A percentile compares a stretch with the other conserved stretches of the same genome.
Evolutionary conservation across 2,113 vertebrate species (phyloP).

Genomic region (Indicator indicator): DNA sequence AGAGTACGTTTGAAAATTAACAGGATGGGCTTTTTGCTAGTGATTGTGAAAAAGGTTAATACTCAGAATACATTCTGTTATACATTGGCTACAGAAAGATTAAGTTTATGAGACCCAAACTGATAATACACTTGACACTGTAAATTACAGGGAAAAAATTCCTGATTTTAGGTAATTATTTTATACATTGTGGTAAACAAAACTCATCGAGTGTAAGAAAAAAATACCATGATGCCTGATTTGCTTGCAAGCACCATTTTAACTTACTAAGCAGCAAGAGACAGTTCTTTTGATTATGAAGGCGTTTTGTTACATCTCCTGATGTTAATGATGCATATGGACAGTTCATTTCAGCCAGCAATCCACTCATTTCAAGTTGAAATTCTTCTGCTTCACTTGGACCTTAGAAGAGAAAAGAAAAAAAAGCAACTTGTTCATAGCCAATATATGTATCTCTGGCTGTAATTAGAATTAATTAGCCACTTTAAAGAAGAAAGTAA

Average conservation of each 20-base stretch:
- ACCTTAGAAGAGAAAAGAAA: conserved; percentile 73
- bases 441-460: not conserved
- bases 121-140: not conserved
- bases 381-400: conserved; percentile 93
- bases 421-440: not conserved
- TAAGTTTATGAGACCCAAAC: not conserved
- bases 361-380: conserved; percentile 95
- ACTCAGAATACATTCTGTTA: not conserved
- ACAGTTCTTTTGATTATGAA: conserved; percentile 90
- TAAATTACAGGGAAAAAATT: not conserved
- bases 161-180: not conserved
- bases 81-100: not conserved
- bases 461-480: not conserved
- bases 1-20: not conserved
- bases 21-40: not conserved
- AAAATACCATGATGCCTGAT: not conserved
- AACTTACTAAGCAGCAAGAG: conserved; percentile 93
- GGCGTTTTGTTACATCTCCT: conserved; percentile 91
- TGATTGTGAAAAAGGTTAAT: not conserved
- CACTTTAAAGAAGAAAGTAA: not conserved
- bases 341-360: conserved; percentile 92
- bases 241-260: conserved; percentile 20
- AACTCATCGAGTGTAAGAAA: not conserved
- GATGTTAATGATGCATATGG: conserved; percentile 88
- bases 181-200: not conserved